Evolutionary conservation across 2,888 invertebrate genomes (phyloP).

Genomic region (Lasioglossum marginatum): DNA sequence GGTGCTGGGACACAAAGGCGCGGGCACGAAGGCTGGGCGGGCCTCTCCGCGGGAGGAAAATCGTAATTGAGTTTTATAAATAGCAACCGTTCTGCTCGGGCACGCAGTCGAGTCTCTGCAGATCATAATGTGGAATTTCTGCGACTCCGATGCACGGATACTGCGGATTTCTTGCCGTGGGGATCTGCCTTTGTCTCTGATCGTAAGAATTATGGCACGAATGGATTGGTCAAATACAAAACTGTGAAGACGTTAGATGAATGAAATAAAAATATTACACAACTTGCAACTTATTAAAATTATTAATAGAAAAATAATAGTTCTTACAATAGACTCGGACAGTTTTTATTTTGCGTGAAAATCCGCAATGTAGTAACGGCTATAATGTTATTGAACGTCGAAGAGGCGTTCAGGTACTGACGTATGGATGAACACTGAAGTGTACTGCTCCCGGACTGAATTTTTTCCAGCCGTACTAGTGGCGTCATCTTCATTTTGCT

Average conservation of each 20-base stretch:
- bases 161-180: background rate
- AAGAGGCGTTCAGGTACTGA: background rate
- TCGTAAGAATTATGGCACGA: background rate
- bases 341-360: background rate
- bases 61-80: constrained; percentile 56
- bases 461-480: background rate
- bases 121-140: constrained; percentile 6
- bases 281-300: background rate
- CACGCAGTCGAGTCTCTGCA: background rate
- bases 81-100: constrained; percentile 7
- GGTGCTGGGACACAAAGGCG: constrained; percentile 48
- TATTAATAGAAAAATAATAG: background rate
- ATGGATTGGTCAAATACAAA: background rate
- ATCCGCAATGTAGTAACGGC: background rate
- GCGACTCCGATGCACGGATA: background rate
- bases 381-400: background rate
- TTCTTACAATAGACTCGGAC: background rate
- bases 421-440: background rate
- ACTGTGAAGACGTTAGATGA: background rate
- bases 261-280: background rate
- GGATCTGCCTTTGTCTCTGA: background rate
- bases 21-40: constrained; percentile 35
- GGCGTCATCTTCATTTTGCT: constrained; percentile 1
- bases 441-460: background rate
- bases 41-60: constrained; percentile 27